Evolutionary conservation across 2,113 vertebrate genomes (phyloP), one percentile per base, ranked within the genome.

Genomic region (Megaceryle maxima): DNA sequence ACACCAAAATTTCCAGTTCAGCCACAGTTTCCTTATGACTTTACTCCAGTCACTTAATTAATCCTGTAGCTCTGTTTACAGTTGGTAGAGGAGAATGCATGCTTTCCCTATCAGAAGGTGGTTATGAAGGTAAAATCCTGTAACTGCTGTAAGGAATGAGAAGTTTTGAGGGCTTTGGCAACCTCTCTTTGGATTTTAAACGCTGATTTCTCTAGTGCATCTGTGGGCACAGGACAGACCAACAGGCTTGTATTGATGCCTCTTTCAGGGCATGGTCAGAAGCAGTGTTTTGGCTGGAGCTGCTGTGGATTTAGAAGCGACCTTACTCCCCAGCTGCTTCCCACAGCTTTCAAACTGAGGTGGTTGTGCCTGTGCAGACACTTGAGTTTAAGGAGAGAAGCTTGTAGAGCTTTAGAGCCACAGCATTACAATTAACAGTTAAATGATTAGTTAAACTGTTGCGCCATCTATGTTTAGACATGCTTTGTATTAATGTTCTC

Each of bases 1-100:
- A 16, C 44, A 8, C 33, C 41, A 3, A 44, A 76, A 74, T 44
- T 88, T 83, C 92, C 85, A 74, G 67, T 21, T 59, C 75, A 77
- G 13, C 82, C 93, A 86, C 95, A 96, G 84, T 84, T 95, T 91
- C 92, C 96, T 91, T 55, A 24, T 17, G 63, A 80, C 72, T 72
- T 77, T 59, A 50, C 21, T 57, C 24, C 44, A 90, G 63, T 21
- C 90, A 6, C 60, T 91, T 51, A 76, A 73, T 73, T 51, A 89
- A 91, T 74, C 78, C 93, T 11, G 2, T 50, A 25, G 91, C 76
- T 80, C 63, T 96, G 67, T 86, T 96, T 91, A 48, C 44, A 66
- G 63, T 14, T 57, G 70, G 70, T 59, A 28, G 59, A 87, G 31
- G 57, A 79, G 82, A 93, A 62, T 3, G 33, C 31, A 4, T 0